Evolutionary conservation across 2,888 invertebrate species (phyloP), one percentile per base, ranked within the genome.

Genomic region (Cephonodes hylas): DNA sequence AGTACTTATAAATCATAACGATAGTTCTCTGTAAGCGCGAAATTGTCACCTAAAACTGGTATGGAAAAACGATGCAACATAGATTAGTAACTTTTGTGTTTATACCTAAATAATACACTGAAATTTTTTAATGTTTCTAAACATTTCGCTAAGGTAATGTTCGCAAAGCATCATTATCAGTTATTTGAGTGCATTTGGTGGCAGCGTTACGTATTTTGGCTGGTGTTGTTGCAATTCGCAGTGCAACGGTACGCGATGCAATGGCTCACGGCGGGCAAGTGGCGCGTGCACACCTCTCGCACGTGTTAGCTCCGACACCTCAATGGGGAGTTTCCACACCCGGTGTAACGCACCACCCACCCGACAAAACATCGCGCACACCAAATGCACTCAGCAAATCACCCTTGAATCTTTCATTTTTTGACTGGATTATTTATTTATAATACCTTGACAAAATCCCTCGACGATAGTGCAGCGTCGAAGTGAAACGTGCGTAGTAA

Each of bases 171-270:
- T n/a, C n/a, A n/a, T 42, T 1, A 34, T 31, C 20, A 23, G n/a
- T 25, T 57, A 34, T 45, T 45, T 58, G 58, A 62, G 45, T 25
- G 38, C 59, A 63, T 58, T 60, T 23, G 60, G 48, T 58, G 60
- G 45, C 31, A 48, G 56, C 22, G 46, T 23, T 34, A 46, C 18
- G 72, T 71, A 74, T 70, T 77, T 78, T 72, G 74, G 71, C 67
- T 72, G 71, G 66, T 68, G 75, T 72, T 83, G 80, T 77, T 84
- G 81, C 79, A 83, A 83, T 82, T 83, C 84, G 84, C 83, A 72
- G 64, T 80, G 81, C 79, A 80, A 72, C 74, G 68, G 73, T 72
- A 69, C 67, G 74, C 65, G 53, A 18, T 45, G 10, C 18, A 18
- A 53, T 53, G 53, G 53, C 18, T 53, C 8, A 53, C 64, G 70